These are phyloP conservation scores for Spilogale gracilis DNA, from an alignment of 2,113 vertebrate genomes.

Conservation along the genomic window DNA sequence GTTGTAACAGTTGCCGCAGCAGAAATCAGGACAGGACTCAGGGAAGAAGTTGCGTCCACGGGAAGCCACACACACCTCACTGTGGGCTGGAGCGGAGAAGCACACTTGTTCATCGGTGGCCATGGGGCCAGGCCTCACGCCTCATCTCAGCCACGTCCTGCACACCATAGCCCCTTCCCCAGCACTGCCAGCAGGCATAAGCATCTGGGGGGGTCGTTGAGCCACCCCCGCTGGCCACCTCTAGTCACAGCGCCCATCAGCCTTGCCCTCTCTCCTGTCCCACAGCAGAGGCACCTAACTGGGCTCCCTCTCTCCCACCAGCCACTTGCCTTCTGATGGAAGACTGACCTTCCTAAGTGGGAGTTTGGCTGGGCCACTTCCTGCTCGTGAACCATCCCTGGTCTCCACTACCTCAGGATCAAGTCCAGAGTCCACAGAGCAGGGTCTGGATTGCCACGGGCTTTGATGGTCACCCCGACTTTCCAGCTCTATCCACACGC, in stretches of 20 bases:
- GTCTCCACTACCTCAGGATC: not conserved
- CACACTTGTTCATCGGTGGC: not conserved
- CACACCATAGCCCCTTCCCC: not conserved
- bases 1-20: constrained; percentile 75
- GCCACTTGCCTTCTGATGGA: not conserved
- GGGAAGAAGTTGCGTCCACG: not conserved
- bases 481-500: not conserved
- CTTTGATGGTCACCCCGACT: not conserved
- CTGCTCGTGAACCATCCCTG: not conserved
- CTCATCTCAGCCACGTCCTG: not conserved
- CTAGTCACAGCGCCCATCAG: not conserved
- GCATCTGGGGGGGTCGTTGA: not conserved
- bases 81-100: constrained; percentile 69
- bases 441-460: not conserved
- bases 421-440: not conserved
- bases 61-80: constrained; percentile 66
- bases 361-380: not conserved
- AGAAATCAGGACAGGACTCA: constrained; percentile 78
- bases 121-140: not conserved
- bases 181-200: not conserved
- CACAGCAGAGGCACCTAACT: not conserved
- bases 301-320: not conserved
- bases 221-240: not conserved
- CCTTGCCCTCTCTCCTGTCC: not conserved
- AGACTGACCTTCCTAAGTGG: not conserved